Evolutionary conservation across 1,140 invertebrate species (phyloP).

Genomic region (Calycopis cecrops): DNA sequence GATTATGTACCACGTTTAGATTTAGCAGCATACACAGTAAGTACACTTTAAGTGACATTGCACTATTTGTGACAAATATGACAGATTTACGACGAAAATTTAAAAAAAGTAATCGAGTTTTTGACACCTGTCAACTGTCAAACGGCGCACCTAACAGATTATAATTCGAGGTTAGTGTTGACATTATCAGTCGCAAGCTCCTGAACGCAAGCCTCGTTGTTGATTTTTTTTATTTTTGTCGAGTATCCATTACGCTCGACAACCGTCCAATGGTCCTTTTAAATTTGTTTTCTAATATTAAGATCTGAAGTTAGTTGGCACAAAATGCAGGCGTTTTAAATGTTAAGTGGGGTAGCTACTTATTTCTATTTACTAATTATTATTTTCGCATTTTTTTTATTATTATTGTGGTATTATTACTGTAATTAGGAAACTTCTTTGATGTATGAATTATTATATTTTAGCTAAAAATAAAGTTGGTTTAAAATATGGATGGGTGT

Average conservation of each 20-base stretch:
- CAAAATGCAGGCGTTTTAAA: constrained; percentile 42
- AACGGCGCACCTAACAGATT: constrained; percentile 6
- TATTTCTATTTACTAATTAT: constrained; percentile 35
- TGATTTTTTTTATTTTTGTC: constrained; percentile 29
- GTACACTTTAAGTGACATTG: too few species aligned
- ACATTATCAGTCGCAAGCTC: constrained; percentile 7
- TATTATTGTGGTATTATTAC: constrained; percentile 60
- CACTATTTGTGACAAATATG: neutral
- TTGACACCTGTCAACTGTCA: neutral
- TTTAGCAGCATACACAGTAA: too few species aligned
- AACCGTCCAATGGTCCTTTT: constrained; percentile 53
- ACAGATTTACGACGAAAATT: neutral
- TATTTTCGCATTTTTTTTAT: constrained; percentile 41
- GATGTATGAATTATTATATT: constrained; percentile 75
- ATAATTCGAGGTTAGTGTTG: neutral
- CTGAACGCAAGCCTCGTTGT: constrained; percentile 22
- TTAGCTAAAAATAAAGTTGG: constrained; percentile 75
- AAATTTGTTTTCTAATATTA: constrained; percentile 32
- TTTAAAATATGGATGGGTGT: constrained; percentile 59
- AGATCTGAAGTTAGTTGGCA: constrained; percentile 46
- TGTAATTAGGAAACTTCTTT: constrained; percentile 67
- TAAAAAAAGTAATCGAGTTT: too few species aligned
- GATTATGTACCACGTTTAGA: too few species aligned
- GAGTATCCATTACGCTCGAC: constrained; percentile 34
- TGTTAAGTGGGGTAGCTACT: constrained; percentile 53